A percentile compares a stretch with the other conserved stretches of the same genome.
Evolutionary conservation across 2,113 vertebrate species (phyloP).

Genomic region (Ailuropoda melanoleuca): DNA sequence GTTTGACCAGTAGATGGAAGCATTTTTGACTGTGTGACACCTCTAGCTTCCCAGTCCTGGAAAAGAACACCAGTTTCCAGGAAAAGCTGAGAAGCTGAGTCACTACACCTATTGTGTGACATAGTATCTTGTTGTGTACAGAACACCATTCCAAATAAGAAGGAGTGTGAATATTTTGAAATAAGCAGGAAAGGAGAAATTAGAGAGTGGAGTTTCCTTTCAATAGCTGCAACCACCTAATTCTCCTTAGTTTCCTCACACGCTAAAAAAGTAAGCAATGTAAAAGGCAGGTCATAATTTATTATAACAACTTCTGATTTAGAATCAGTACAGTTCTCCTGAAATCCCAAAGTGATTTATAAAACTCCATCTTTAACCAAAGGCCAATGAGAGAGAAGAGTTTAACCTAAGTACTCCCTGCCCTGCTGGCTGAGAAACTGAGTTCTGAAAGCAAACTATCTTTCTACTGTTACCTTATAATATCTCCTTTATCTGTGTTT

Average conservation of each 20-base stretch:
- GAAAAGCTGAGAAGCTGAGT: conserved; percentile 30
- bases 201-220: not conserved
- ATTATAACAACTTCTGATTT: conserved; percentile 7
- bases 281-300: conserved; percentile 14
- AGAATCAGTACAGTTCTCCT: not conserved
- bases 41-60: not conserved
- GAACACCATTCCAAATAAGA: not conserved
- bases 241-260: not conserved
- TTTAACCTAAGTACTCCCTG: not conserved
- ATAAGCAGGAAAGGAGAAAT: not conserved
- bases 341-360: not conserved
- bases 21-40: not conserved
- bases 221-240: not conserved
- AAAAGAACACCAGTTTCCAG: conserved; percentile 27
- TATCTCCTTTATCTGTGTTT: not conserved
- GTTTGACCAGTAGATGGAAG: conserved; percentile 27
- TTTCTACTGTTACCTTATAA: not conserved
- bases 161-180: not conserved
- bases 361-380: not conserved
- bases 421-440: not conserved
- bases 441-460: not conserved
- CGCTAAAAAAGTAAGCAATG: not conserved
- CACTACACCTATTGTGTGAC: not conserved
- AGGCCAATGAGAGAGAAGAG: not conserved
- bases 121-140: not conserved